Evolutionary conservation across 1,140 invertebrate species (phyloP).

Genomic region (Danaus melanippus): DNA sequence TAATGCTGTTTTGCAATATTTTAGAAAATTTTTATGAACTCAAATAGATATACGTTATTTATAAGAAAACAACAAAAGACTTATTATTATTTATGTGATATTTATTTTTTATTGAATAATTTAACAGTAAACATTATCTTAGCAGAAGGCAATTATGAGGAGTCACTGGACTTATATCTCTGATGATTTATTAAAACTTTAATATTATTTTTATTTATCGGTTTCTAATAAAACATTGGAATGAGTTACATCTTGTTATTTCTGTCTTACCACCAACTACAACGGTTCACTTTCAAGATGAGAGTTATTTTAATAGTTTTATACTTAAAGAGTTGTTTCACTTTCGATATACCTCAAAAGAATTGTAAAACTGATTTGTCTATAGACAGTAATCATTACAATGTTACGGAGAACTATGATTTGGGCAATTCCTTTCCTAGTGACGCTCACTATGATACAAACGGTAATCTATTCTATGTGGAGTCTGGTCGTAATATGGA

Average conservation of each 20-base stretch:
- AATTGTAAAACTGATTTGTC: constrained; percentile 37
- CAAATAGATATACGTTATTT: no score
- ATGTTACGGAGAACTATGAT: constrained; percentile 31
- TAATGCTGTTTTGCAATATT: no score
- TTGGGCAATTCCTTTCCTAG: constrained; percentile 40
- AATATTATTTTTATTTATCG: constrained; percentile 6
- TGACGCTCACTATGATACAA: constrained; percentile 46
- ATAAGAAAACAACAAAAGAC: no score
- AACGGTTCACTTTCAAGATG: constrained; percentile 1
- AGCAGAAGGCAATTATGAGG: background rate
- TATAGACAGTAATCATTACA: constrained; percentile 42
- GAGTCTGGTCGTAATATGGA: constrained; percentile 32
- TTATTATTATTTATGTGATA: no score
- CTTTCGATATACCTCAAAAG: constrained; percentile 41
- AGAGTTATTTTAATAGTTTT: constrained; percentile 15
- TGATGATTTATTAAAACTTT: constrained; percentile 15
- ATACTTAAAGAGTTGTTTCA: constrained; percentile 20
- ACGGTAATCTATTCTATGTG: constrained; percentile 53
- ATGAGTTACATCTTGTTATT: no score
- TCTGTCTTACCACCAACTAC: no score
- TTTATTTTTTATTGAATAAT: no score
- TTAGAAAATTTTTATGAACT: no score
- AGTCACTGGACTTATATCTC: constrained; percentile 15
- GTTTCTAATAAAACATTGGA: constrained; percentile 7
- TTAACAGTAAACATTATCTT: no score